Evolutionary conservation across 2,113 vertebrate genomes (phyloP).

Genomic region (Paradoxurus hermaphroditus): DNA sequence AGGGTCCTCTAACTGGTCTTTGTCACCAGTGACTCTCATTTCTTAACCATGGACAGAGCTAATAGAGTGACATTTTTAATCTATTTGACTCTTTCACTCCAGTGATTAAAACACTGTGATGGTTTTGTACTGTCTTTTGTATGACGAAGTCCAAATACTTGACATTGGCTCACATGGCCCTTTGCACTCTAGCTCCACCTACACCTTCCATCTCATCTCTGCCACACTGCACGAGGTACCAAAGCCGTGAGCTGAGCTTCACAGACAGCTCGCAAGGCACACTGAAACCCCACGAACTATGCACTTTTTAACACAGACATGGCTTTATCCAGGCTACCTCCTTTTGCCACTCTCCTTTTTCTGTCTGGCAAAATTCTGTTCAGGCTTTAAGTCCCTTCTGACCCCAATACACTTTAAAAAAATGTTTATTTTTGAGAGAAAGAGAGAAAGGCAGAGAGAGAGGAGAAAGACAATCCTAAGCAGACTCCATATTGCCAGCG

Average conservation of each 20-base stretch:
- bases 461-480: too few species aligned
- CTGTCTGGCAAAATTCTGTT: background rate
- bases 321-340: background rate
- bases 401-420: background rate
- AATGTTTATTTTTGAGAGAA: too few species aligned
- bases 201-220: background rate
- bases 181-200: background rate
- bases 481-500: too few species aligned
- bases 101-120: background rate
- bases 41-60: background rate
- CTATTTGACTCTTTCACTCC: background rate
- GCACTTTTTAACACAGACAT: background rate
- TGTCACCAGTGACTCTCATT: background rate
- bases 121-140: background rate
- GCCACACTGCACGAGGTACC: background rate
- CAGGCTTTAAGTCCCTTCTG: background rate
- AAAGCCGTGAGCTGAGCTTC: background rate
- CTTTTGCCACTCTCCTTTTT: background rate
- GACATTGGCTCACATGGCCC: background rate
- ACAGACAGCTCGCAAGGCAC: background rate
- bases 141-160: background rate
- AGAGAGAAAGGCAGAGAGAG: too few species aligned
- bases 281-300: background rate
- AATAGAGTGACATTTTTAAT: background rate
- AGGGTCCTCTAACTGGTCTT: background rate